Base-by-base conservation (phyloP, 2,113 vertebrate species). In the Lathamus discolor region DNA sequence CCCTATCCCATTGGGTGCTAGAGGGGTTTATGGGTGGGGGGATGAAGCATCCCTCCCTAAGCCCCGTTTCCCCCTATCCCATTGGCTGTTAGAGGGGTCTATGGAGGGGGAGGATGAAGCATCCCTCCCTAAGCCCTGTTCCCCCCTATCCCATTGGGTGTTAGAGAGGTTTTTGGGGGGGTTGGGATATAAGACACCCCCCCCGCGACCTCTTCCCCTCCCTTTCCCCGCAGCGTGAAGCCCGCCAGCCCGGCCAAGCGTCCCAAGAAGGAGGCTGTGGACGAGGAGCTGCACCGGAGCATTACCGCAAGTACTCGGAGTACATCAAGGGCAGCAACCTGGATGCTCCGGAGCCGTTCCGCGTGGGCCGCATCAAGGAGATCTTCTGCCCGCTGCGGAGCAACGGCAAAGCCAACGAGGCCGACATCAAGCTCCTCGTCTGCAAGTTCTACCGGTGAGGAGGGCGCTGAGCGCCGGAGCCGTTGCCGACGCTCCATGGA, bases 291-390 rank as follows among this genome's bases (percentile, higher is more conserved):
- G 59, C 98, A 99, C 89, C 99, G 0, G 99, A 99, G 93, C 99
- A 99, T 90, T 99, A 99, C 97, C 98, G 99, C 15, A 99, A 99
- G 44, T 99, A 98, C 33, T 99, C 99, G 0, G 99, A 99, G 90
- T 99, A 99, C 97, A 99, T 99, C 86, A 99, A 99, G 82, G 99
- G 99, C 17, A 99, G 99, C 94, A 99, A 99, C 97, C 96, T 99
- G 92, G 99, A 99, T 0, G 99, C 99, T 4, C 99, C 99, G 0
- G 98, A 99, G 35, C 99, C 99, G 0, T 99, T 98, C 86, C 98
- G 99, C 5, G 92, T 99, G 2, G 99, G 99, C 0, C 98, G 99
- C 35, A 98, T 99, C 93, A 98, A 98, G 79, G 98, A 99, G 96
- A 99, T 99, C 93, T 99, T 98, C 96, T 99, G 98, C 93, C 91